Evolutionary conservation across 2,113 vertebrate species (phyloP), one percentile per base, ranked within the genome.

Genomic region (Podarcis raffonei): DNA sequence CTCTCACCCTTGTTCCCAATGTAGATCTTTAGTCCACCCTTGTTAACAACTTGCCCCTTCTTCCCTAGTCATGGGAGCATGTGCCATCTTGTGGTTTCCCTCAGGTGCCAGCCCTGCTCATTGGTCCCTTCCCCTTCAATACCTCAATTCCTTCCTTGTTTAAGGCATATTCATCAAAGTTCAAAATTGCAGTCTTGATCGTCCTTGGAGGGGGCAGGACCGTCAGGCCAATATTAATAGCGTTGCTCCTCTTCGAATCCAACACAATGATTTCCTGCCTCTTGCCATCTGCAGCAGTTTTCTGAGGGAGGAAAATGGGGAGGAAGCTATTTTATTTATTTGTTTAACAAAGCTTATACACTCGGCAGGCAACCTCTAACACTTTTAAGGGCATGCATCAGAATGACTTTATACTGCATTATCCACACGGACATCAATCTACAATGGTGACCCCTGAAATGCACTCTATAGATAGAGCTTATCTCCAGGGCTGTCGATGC

Each of bases 91-190:
- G 9, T 53, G 48, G 11, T 53, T 53, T 53, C 2, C 48, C 48
- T 53, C 48, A 53, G 48, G 48, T 12, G 48, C 48, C 48, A 53
- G 11, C 11, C 48, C 48, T 53, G 48, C 48, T 53, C 48, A 11
- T 12, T 53, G 48, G n/a, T 32, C 86, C 0, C 37, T 25, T 42
- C 62, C 11, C 81, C 37, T 79, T 87, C 62, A 96, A 98, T 96
- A 99, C 99, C 98, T 99, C 99, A 86, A 99, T 99, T 92, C 99
- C 99, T 97, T 99, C 99, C 95, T 99, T 99, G 97, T 99, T 99
- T 96, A 99, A 97, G 91, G 99, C 99, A 86, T 99, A 99, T 95
- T 99, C 99, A 8, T 99, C 99, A 37, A 99, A 99, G 96, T 99
- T 99, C 96, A 99, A 97, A 94, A 99, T 99, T 89, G 99, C 99